A percentile compares a stretch with the other conserved stretches of the same genome.
These are phyloP conservation scores for Glyptemys insculpta DNA, from an alignment of 2,797 vertebrate genomes.

Conservation along the genomic window DNA sequence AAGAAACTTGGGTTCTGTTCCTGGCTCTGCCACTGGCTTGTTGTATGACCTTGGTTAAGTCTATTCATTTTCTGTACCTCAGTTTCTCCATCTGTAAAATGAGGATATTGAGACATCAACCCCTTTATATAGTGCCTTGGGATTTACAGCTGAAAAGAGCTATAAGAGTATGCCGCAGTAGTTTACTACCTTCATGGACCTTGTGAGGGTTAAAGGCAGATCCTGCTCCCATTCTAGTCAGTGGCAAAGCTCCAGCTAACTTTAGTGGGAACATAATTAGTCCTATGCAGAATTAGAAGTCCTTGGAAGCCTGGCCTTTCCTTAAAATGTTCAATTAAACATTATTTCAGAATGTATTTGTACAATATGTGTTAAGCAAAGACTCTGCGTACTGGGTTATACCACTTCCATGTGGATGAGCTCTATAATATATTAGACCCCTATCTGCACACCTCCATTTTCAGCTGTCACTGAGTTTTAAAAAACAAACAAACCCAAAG, in stretches of 20 bases:
- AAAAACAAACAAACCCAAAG: not conserved
- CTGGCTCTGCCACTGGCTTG: not conserved
- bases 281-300: not conserved
- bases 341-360: not conserved
- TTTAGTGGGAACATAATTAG: not conserved
- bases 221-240: constrained; percentile 14
- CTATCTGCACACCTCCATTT: not conserved
- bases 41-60: not conserved
- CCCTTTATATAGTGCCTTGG: not conserved
- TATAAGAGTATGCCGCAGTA: not conserved
- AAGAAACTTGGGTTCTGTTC: not conserved
- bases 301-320: not conserved
- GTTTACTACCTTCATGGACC: not conserved
- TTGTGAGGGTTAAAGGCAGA: not conserved
- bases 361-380: not conserved
- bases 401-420: not conserved
- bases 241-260: not conserved
- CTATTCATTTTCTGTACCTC: not conserved
- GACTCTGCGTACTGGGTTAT: not conserved
- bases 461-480: not conserved
- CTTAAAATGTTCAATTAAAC: constrained; percentile 22
- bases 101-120: not conserved
- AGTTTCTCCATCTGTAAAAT: not conserved
- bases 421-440: not conserved
- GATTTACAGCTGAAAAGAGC: not conserved